Conservation (phyloP, 1,140 invertebrate species). For the Augochlora pura region DNA sequence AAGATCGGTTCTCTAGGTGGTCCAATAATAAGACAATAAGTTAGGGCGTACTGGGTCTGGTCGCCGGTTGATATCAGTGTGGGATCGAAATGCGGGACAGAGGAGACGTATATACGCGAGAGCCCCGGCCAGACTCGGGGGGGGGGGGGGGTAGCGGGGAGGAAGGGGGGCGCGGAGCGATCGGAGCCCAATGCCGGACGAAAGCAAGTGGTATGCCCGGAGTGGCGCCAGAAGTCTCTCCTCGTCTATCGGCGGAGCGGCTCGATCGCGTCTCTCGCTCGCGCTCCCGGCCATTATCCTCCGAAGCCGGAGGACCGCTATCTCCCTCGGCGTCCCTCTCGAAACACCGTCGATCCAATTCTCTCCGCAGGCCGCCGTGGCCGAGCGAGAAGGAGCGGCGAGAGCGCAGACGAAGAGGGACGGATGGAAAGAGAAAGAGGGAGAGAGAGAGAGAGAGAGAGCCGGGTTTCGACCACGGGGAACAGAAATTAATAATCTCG, state of each 20-base stretch:
- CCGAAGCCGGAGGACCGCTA: constrained; percentile 35
- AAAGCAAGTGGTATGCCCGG: constrained; percentile 63
- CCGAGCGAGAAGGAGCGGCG: too few relatives aligned
- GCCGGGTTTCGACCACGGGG: constrained; percentile 63
- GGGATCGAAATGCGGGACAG: constrained; percentile 62
- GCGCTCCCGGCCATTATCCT: constrained; percentile 52
- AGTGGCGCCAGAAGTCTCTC: constrained; percentile 77
- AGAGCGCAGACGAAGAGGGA: too few relatives aligned
- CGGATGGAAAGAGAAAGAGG: background rate
- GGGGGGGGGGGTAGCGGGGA: background rate
- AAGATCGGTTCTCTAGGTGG: constrained; percentile 72
- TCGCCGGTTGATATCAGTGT: constrained; percentile 61
- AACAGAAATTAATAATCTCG: constrained; percentile 76
- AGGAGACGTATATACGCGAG: constrained; percentile 38
- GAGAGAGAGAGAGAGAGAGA: constrained; percentile 45
- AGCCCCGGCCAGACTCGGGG: constrained; percentile 1
- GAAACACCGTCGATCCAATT: constrained; percentile 68
- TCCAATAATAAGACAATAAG: constrained; percentile 76
- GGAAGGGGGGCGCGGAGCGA: constrained; percentile 18
- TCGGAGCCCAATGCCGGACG: constrained; percentile 48
- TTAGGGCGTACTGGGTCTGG: constrained; percentile 55
- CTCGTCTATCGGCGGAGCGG: constrained; percentile 48
- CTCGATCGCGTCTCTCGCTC: constrained; percentile 13
- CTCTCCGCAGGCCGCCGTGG: constrained; percentile 62
- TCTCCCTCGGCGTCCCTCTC: constrained; percentile 52